Base-by-base conservation (phyloP, 2,888 invertebrate genomes). In the Melolontha melolontha region DNA sequence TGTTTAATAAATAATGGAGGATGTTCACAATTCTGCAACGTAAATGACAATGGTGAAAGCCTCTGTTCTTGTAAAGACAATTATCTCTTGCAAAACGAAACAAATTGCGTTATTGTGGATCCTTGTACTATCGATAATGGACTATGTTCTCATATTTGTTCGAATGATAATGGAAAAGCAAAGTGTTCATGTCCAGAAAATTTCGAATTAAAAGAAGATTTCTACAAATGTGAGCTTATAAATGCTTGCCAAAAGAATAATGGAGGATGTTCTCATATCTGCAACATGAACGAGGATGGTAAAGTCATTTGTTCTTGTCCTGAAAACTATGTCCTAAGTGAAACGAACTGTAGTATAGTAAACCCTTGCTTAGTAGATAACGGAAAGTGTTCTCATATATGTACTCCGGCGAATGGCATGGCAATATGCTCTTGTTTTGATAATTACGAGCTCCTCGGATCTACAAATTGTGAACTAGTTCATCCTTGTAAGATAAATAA, bases 351-450 rank as follows among this genome's bases (percentile, higher is more conserved):
- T 70, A 79, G 77, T 34, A 86, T 87, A 77, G 80, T 88, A 5
- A 86, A 90, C 76, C 88, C 88, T 64, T 92, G 91, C 73, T 79
- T 80, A 8, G 73, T 79, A 0, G 84, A 85, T 64, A 88, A 89
- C 70, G 89, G 88, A 0, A 88, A 87, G 39, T 92, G 91, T 77
- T 86, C 87, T 4, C 90, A 91, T 66, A 83, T 85, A 16, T 92
- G 92, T 75, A 6, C 6, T 34, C 10, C 34, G 6, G 22, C 77
- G 11, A 34, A 10, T 34, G 80, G 79, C 29, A 79, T 83, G 34
- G 79, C 80, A 47, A 75, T 78, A 27, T 90, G 90, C 75, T 79
- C 82, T 12, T 91, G 90, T 75, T 86, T 85, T 8, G 70, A 77
- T 1, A 90, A 85, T 2, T 87, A 83, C 70, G 75, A 82, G 10